These are phyloP conservation scores for Luperina testacea DNA, from an alignment of 2,888 invertebrate genomes.

Conservation along the genomic window DNA sequence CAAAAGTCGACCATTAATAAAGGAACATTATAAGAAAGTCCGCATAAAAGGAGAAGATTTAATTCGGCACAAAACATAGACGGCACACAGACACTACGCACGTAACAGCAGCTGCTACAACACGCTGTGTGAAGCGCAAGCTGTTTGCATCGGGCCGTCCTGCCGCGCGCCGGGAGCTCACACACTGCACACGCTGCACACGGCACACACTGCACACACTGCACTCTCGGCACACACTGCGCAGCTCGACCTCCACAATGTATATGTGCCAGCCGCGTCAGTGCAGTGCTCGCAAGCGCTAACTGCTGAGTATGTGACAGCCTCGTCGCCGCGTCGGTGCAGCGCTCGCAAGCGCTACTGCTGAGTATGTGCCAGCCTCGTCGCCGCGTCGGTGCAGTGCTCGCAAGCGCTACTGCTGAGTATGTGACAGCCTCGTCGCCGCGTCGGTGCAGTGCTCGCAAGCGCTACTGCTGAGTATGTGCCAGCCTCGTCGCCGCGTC, in stretches of 20 bases:
- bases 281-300: too few relatives aligned
- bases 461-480: too few relatives aligned
- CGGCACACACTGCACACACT: not conserved
- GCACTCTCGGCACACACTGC: not conserved
- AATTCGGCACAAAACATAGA: not conserved
- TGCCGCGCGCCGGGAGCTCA: not conserved
- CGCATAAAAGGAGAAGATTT: not conserved
- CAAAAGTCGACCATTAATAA: not conserved
- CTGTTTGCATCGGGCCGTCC: not conserved
- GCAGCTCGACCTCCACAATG: not conserved
- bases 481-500: too few relatives aligned
- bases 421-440: too few relatives aligned
- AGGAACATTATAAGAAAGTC: not conserved
- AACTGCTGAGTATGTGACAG: too few relatives aligned
- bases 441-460: too few relatives aligned
- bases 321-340: not conserved
- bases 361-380: too few relatives aligned
- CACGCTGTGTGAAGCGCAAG: not conserved
- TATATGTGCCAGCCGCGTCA: too few relatives aligned
- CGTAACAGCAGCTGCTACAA: not conserved
- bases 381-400: too few relatives aligned
- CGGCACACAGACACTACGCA: not conserved
- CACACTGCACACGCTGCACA: not conserved
- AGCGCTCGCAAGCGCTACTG: not conserved
- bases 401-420: too few relatives aligned